A percentile compares a stretch with the other conserved stretches of the same genome.
These are phyloP conservation scores for Philereme transversata DNA, from an alignment of 2,888 invertebrate genomes.

Conservation along the genomic window DNA sequence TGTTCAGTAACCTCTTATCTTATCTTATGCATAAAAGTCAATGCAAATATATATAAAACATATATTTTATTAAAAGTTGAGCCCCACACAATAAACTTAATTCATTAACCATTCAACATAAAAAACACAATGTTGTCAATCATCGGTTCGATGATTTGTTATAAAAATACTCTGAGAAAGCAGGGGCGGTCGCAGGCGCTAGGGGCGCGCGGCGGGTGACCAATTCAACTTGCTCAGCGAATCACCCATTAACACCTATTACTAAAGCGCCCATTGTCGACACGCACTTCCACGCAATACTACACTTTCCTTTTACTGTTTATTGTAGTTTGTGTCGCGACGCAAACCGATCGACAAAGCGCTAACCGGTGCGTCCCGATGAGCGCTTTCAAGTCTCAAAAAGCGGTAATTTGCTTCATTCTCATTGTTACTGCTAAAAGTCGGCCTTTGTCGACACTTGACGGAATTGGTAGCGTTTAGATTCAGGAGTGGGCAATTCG, in stretches of 20 bases:
- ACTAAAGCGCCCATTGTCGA: slow-evolving; percentile 64
- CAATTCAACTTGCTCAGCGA: slow-evolving; percentile 71
- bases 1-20: too few relatives aligned
- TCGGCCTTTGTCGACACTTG: slow-evolving; percentile 80
- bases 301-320: slow-evolving; percentile 82
- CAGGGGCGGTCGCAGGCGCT: slow-evolving; percentile 25
- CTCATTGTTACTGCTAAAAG: slow-evolving; percentile 81
- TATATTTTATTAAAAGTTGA: background rate
- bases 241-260: slow-evolving; percentile 80
- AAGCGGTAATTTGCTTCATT: slow-evolving; percentile 81
- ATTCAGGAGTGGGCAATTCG: slow-evolving; percentile 77
- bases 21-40: background rate
- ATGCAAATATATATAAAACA: background rate
- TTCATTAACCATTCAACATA: slow-evolving; percentile 57
- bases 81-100: slow-evolving; percentile 41
- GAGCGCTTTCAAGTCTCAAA: slow-evolving; percentile 78
- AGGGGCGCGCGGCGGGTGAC: slow-evolving; percentile 42
- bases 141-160: slow-evolving; percentile 72
- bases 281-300: slow-evolving; percentile 71
- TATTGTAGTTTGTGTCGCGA: slow-evolving; percentile 82
- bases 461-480: slow-evolving; percentile 81
- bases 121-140: slow-evolving; percentile 71
- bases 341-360: slow-evolving; percentile 79
- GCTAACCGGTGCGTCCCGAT: slow-evolving; percentile 71
- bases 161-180: slow-evolving; percentile 63